Evolutionary conservation across 92 coral and sea anemone genomes (phyloP).

Genomic region (Muricea muricata): DNA sequence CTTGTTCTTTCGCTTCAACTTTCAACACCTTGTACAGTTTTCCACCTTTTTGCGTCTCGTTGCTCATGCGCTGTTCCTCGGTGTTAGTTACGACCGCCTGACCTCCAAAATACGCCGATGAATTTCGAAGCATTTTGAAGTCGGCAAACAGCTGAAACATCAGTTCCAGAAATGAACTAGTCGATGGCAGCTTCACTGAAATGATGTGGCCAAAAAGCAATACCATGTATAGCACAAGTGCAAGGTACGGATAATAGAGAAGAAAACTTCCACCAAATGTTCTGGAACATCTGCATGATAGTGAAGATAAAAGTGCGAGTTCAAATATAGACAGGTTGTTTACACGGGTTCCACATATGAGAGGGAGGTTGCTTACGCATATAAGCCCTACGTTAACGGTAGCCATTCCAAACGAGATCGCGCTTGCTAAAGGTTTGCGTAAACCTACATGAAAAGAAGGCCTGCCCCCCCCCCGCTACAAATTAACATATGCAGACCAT

Average conservation of each 20-base stretch:
- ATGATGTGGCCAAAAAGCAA: constrained; percentile 34
- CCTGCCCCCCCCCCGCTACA: too few species aligned
- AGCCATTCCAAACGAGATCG: too few species aligned
- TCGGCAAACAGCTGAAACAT: constrained; percentile 44
- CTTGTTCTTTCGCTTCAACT: constrained; percentile 32
- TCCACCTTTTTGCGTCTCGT: constrained; percentile 37
- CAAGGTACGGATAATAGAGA: constrained; percentile 36
- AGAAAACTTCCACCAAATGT: constrained; percentile 45
- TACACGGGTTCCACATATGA: too few species aligned
- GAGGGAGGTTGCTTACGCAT: too few species aligned
- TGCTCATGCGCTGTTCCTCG: constrained; percentile 23
- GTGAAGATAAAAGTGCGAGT: not conserved
- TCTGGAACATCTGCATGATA: constrained; percentile 33
- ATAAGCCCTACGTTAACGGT: too few species aligned
- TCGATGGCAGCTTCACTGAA: constrained; percentile 30
- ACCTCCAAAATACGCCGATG: constrained; percentile 37
- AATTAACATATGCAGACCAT: too few species aligned
- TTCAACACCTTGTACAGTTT: constrained; percentile 25
- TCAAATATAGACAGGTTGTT: too few species aligned
- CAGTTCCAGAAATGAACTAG: constrained; percentile 33
- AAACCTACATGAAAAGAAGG: too few species aligned
- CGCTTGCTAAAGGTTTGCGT: too few species aligned
- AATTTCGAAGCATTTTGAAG: constrained; percentile 31
- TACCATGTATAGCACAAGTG: constrained; percentile 26
- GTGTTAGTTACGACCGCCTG: constrained; percentile 22